Conservation (phyloP, 2,888 invertebrate species). For the Eupithecia dodoneata region DNA sequence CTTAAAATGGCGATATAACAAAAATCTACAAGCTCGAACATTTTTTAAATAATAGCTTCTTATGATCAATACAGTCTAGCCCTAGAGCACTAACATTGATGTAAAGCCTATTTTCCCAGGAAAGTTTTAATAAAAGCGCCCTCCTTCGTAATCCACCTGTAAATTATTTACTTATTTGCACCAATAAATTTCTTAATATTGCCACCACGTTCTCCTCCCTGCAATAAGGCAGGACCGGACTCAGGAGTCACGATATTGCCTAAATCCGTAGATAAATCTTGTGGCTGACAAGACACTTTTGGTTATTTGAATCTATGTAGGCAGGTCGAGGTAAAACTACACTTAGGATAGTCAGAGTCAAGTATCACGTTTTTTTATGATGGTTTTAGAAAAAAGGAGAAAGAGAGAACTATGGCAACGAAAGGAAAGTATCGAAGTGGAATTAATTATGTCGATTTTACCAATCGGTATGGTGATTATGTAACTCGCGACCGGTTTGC, state of each 20-base stretch:
- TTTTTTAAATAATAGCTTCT: neutral
- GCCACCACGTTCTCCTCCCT: constrained; percentile 59
- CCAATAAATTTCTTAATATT: constrained; percentile 72
- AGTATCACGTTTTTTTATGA: neutral
- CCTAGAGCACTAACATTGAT: constrained; percentile 19
- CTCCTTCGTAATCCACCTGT: constrained; percentile 33
- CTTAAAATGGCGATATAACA: neutral
- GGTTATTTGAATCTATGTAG: neutral
- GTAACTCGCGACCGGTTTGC: no score
- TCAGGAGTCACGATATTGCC: constrained; percentile 48
- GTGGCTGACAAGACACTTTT: neutral
- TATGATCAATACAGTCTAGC: neutral
- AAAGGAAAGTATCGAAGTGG: neutral
- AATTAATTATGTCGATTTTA: neutral
- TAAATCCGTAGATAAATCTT: neutral
- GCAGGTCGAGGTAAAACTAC: neutral
- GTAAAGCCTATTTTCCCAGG: constrained; percentile 27
- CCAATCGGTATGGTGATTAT: no score
- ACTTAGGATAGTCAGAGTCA: neutral
- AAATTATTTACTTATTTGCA: constrained; percentile 45
- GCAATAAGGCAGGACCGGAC: constrained; percentile 69
- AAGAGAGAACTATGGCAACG: neutral
- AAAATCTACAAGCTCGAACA: neutral
- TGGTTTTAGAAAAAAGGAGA: neutral
- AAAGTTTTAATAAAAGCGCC: constrained; percentile 37